Conservation (phyloP, 2,797 vertebrate genomes). For the Ispidina picta region DNA sequence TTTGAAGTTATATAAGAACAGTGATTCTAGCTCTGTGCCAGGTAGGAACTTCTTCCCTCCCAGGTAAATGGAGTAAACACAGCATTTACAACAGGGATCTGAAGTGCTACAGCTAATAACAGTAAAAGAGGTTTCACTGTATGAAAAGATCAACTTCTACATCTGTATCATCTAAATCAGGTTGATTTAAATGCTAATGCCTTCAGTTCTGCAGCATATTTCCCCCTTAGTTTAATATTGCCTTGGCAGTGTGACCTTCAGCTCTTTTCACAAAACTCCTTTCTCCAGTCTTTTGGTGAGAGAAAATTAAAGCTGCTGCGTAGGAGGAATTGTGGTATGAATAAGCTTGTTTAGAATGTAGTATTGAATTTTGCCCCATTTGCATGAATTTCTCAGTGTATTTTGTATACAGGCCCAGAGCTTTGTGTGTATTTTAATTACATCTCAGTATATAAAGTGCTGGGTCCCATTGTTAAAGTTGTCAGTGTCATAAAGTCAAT, state of each 20-base stretch:
- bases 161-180: slow-evolving; percentile 45
- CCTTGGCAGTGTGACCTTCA: slow-evolving; percentile 5
- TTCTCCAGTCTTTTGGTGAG: slow-evolving; percentile 6
- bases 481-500: background rate
- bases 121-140: slow-evolving; percentile 15
- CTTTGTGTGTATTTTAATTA: slow-evolving; percentile 35
- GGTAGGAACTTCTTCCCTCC: background rate
- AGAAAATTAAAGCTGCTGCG: slow-evolving; percentile 29
- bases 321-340: background rate
- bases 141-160: slow-evolving; percentile 57
- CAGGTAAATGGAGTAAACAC: slow-evolving; percentile 14
- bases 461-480: background rate
- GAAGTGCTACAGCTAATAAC: slow-evolving; percentile 13
- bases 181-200: slow-evolving; percentile 45
- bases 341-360: slow-evolving; percentile 22
- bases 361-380: background rate
- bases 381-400: background rate
- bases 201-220: background rate
- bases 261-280: slow-evolving; percentile 8
- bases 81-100: slow-evolving; percentile 5
- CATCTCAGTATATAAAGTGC: background rate
- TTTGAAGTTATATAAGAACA: background rate
- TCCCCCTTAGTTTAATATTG: slow-evolving; percentile 34
- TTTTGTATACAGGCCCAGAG: slow-evolving; percentile 12
- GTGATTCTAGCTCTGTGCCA: background rate